Evolutionary conservation across 2,888 invertebrate species (phyloP).

Genomic region (Gibbula magus): DNA sequence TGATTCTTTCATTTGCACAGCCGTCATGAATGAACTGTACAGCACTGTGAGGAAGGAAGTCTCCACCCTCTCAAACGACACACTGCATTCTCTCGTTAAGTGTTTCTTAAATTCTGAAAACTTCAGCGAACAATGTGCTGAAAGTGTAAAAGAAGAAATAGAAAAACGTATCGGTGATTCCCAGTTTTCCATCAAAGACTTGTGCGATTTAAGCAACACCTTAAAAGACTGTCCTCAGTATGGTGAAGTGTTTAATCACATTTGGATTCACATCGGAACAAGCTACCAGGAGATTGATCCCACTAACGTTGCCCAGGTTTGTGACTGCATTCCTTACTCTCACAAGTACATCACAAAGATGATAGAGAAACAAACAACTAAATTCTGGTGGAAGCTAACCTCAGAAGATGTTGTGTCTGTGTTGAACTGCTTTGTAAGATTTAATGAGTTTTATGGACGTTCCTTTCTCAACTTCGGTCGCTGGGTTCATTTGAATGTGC

Average conservation of each 20-base stretch:
- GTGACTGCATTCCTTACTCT: conserved; percentile 79
- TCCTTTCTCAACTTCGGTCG: conserved; percentile 75
- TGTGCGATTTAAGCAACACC: conserved; percentile 80
- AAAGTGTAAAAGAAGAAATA: conserved; percentile 80
- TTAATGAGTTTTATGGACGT: conserved; percentile 55
- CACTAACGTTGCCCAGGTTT: conserved; percentile 79
- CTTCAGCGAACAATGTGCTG: conserved; percentile 42
- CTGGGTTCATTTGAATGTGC: conserved; percentile 81
- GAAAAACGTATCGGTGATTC: conserved; percentile 80
- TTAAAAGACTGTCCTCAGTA: conserved; percentile 77
- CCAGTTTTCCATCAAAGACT: conserved; percentile 79
- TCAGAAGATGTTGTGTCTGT: conserved; percentile 64
- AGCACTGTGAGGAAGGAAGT: conserved; percentile 74
- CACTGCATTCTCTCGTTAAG: conserved; percentile 47
- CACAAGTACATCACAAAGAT: conserved; percentile 80
- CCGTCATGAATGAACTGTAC: conserved; percentile 77
- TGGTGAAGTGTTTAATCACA: conserved; percentile 79
- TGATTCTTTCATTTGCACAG: conserved; percentile 74
- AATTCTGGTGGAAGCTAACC: conserved; percentile 78
- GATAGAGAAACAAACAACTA: conserved; percentile 79
- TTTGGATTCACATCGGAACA: conserved; percentile 82
- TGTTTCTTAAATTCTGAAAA: conserved; percentile 49
- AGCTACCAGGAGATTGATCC: conserved; percentile 79
- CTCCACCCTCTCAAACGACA: conserved; percentile 42
- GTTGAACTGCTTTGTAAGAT: conserved; percentile 53